A percentile compares a stretch with the other conserved stretches of the same genome.
Conservation (phyloP, 1,140 invertebrate genomes). For the Drosophila carrolli region DNA sequence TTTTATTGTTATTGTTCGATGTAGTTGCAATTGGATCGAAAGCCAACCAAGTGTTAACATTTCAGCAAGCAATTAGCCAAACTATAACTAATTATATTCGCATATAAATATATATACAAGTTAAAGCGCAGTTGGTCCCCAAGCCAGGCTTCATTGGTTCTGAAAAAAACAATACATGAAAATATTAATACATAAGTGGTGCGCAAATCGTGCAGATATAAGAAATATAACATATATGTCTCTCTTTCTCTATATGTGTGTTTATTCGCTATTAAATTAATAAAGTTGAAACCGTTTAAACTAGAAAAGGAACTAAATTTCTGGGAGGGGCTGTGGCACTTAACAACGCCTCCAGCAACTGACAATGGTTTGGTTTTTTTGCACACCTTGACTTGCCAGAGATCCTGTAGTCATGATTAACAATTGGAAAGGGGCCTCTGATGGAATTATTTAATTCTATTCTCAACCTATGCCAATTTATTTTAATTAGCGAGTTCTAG, state of each 20-base stretch:
- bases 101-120: constrained; percentile 28
- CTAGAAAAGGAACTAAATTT: constrained; percentile 20
- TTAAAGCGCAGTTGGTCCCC: constrained; percentile 63
- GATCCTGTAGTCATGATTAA: constrained; percentile 49
- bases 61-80: constrained; percentile 49
- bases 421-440: constrained; percentile 38
- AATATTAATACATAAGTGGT: constrained; percentile 12
- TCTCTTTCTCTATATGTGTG: constrained; percentile 18
- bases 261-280: constrained; percentile 38
- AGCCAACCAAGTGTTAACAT: constrained; percentile 53
- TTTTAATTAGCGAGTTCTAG: constrained; percentile 51
- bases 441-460: constrained; percentile 40
- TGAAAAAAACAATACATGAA: constrained; percentile 40
- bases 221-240: constrained; percentile 15
- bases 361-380: constrained; percentile 3
- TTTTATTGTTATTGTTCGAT: constrained; percentile 55
- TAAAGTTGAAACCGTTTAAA: constrained; percentile 56
- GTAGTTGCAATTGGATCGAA: constrained; percentile 38
- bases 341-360: neutral
- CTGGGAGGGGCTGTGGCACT: constrained; percentile 22
- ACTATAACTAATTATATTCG: constrained; percentile 35
- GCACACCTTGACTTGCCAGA: constrained; percentile 13
- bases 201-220: constrained; percentile 25
- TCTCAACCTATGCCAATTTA: constrained; percentile 51
- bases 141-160: constrained; percentile 21